Percentiles rank a stretch among this genome's conserved stretches.
Conservation (phyloP, 2,888 invertebrate genomes). For the Yponomeuta cagnagella region DNA sequence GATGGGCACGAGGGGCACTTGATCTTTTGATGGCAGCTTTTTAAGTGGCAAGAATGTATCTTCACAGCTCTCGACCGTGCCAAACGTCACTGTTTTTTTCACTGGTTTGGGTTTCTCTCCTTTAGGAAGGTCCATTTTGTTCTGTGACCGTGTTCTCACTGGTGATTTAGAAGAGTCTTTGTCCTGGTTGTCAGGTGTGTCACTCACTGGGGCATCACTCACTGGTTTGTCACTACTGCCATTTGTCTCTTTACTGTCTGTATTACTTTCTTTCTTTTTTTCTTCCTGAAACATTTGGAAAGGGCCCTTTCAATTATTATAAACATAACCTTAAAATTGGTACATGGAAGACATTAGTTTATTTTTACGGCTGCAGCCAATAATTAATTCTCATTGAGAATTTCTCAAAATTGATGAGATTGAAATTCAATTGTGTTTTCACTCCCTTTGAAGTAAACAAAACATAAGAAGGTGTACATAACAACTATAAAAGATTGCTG, state of each 20-base stretch:
- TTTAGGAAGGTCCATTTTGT: slow-evolving; percentile 68
- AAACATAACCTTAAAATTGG: slow-evolving; percentile 13
- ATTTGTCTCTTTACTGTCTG: slow-evolving; percentile 54
- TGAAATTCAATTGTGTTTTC: too few species aligned
- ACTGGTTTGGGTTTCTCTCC: slow-evolving; percentile 65
- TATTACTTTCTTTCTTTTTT: slow-evolving; percentile 72
- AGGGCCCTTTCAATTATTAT: not conserved
- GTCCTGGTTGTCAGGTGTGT: slow-evolving; percentile 34
- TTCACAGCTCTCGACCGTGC: slow-evolving; percentile 78
- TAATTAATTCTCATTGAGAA: too few species aligned
- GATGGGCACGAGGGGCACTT: slow-evolving; percentile 77
- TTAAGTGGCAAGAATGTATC: slow-evolving; percentile 74
- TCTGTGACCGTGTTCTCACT: slow-evolving; percentile 66
- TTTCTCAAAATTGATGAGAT: too few species aligned
- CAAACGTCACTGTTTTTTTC: slow-evolving; percentile 80
- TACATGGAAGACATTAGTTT: not conserved
- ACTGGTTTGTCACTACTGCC: slow-evolving; percentile 38
- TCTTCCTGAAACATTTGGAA: slow-evolving; percentile 54
- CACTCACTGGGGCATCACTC: slow-evolving; percentile 34
- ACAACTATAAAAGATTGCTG: not conserved
- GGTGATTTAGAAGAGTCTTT: slow-evolving; percentile 54
- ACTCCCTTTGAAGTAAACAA: too few species aligned
- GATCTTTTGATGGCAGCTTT: slow-evolving; percentile 74
- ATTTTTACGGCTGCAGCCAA: not conserved
- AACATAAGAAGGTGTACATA: too few species aligned